Evolutionary conservation across 2,113 vertebrate genomes (phyloP), one percentile per base, ranked within the genome.

Genomic region (Pseudopodoces humilis): DNA sequence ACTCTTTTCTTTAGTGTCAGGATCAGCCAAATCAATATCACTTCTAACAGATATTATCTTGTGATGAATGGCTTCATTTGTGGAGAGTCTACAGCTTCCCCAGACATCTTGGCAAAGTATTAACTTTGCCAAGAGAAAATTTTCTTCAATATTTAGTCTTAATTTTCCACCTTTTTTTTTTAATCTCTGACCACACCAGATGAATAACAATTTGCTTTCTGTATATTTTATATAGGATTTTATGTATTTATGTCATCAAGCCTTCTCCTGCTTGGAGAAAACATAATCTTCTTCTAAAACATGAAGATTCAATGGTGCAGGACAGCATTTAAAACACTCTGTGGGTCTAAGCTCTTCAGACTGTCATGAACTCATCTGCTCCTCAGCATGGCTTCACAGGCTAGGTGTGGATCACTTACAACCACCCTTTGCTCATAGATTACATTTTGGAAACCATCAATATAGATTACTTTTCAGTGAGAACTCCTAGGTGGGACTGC

Each of bases 241-340:
- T 47, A 56, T 28, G 17, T 65, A 31, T 56, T 74, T 74, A 35
- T 56, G 28, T 56, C 58, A 78, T 30, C 35, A 91, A 88, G 21
- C 8, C 13, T 69, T 84, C 41, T 64, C 39, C 46, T 85, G 47
- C 41, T 44, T 79, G 43, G 33, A 78, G 37, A 74, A 82, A 81
- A 82, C 1, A 37, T 19, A 50, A 47, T 10, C 7, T 50, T 80
- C 8, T 55, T 81, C 55, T n/a, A 65, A 88, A 82, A 82, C 23
- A 44, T 0, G 0, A 69, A 69, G 60, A 23, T 1, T 2, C 15
- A 56, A 1, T 31, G 13, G 27, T 69, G 27, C n/a, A 74, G 60
- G n/a, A 60, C 35, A 65, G 25, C 28, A 37, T 9, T 49, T 77
- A 9, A 2, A 78, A 46, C 5, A 53, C 23, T 25, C 28, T 1